Percentiles rank a stretch among this genome's conserved stretches.
phyloP scores from a whole-genome alignment of 2,888 invertebrate species.

The Cerastoderma edule region DNA sequence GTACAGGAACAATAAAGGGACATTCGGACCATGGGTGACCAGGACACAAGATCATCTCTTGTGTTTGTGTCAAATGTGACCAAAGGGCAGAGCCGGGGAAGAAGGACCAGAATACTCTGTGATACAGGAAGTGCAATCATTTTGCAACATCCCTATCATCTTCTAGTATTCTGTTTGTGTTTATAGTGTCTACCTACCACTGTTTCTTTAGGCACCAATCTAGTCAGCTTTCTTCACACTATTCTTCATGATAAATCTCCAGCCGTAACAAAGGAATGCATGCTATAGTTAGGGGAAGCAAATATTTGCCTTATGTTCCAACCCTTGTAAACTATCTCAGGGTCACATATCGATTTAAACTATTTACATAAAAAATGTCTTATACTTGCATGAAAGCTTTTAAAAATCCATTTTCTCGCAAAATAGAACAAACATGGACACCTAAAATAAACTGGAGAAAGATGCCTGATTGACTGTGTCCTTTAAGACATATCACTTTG shows the following conservation, averaged over 20 bases:
- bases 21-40: no score
- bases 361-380: conserved; percentile 1
- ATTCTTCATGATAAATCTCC: conserved; percentile 16
- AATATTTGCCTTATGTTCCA: not conserved
- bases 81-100: no score
- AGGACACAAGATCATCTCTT: no score
- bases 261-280: conserved; percentile 15
- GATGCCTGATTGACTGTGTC: conserved; percentile 9
- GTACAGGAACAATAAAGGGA: no score
- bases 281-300: conserved; percentile 7
- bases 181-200: conserved; percentile 27
- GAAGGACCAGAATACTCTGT: no score
- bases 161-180: conserved; percentile 15
- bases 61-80: no score
- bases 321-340: not conserved
- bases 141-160: no score
- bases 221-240: conserved; percentile 21
- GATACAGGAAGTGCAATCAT: no score
- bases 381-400: conserved; percentile 21
- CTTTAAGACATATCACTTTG: not conserved
- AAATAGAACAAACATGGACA: conserved; percentile 13
- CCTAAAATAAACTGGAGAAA: conserved; percentile 9
- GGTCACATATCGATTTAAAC: not conserved
- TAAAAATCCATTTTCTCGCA: conserved; percentile 20
- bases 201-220: not conserved